These are phyloP conservation scores for Scolopax bukidnonensis DNA, from an alignment of 2,797 vertebrate species.

Conservation along the genomic window DNA sequence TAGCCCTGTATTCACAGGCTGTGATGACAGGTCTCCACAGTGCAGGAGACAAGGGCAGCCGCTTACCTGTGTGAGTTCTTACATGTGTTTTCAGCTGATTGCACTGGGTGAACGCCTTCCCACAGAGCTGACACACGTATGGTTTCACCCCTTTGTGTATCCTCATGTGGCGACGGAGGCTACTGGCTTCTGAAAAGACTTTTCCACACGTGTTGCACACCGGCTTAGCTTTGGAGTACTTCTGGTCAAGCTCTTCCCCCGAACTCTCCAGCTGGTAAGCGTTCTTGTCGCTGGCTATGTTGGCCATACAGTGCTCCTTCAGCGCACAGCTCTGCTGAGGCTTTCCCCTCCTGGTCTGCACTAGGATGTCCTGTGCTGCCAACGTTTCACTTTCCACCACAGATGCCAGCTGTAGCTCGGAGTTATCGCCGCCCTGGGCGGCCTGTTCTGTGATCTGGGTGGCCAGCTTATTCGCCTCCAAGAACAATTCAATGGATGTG, in stretches of 20 bases:
- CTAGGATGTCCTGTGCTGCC: constrained; percentile 67
- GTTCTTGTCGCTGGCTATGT: constrained; percentile 75
- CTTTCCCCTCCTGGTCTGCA: constrained; percentile 63
- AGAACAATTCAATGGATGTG: constrained; percentile 72
- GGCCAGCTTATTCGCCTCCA: constrained; percentile 76
- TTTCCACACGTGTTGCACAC: constrained; percentile 91
- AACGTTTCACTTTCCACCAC: constrained; percentile 77
- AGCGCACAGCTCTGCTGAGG: constrained; percentile 76
- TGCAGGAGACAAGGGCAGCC: background rate
- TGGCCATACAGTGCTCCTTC: constrained; percentile 79
- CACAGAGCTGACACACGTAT: constrained; percentile 93
- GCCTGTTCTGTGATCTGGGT: constrained; percentile 74
- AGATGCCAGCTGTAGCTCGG: constrained; percentile 69
- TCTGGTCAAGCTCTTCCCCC: constrained; percentile 76
- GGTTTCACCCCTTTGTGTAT: constrained; percentile 98
- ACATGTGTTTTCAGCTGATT: constrained; percentile 98
- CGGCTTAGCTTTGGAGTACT: constrained; percentile 83
- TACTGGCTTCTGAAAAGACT: constrained; percentile 94
- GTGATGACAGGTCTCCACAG: background rate
- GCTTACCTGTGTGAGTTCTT: constrained; percentile 96
- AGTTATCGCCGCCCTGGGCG: constrained; percentile 69
- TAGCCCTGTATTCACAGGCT: background rate
- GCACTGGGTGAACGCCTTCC: constrained; percentile 94
- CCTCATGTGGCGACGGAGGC: constrained; percentile 93
- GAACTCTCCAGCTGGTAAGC: constrained; percentile 71